A percentile compares a stretch with the other conserved stretches of the same genome.
Conservation (phyloP, 2,888 invertebrate species). For the Chironomus tentans region DNA sequence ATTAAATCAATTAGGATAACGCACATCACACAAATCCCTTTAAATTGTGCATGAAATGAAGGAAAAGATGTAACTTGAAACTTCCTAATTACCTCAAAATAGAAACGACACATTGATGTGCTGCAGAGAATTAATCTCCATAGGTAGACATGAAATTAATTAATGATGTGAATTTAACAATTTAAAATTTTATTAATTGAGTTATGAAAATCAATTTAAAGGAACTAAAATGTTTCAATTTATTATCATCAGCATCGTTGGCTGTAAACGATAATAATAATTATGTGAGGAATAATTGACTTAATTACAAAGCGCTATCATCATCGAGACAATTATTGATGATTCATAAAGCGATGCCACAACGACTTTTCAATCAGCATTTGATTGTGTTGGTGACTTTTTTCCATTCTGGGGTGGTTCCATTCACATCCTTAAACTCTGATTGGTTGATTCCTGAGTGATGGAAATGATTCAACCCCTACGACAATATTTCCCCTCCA, state of each 20-base stretch:
- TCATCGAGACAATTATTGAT: neutral
- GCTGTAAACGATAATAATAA: neutral
- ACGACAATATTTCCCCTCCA: neutral
- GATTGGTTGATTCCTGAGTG: neutral
- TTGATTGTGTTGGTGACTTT: no score
- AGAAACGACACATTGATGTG: neutral
- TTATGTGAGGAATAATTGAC: neutral
- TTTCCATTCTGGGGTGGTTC: no score
- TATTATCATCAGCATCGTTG: neutral
- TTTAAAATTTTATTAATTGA: neutral
- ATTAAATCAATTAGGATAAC: slow-evolving; percentile 22
- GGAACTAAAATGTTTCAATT: neutral
- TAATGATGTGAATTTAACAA: neutral
- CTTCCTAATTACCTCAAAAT: neutral
- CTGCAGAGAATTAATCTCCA: neutral
- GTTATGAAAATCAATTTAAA: neutral
- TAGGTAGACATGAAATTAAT: neutral
- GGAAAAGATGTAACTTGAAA: neutral
- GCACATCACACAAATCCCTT: slow-evolving; percentile 4
- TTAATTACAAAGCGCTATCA: neutral
- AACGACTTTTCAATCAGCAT: neutral
- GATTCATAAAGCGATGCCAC: neutral
- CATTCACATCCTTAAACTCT: neutral
- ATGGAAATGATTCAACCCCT: neutral
- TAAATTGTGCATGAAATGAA: neutral